Evolutionary conservation across 2,113 vertebrate genomes (phyloP).

Genomic region (Stegastes partitus): DNA sequence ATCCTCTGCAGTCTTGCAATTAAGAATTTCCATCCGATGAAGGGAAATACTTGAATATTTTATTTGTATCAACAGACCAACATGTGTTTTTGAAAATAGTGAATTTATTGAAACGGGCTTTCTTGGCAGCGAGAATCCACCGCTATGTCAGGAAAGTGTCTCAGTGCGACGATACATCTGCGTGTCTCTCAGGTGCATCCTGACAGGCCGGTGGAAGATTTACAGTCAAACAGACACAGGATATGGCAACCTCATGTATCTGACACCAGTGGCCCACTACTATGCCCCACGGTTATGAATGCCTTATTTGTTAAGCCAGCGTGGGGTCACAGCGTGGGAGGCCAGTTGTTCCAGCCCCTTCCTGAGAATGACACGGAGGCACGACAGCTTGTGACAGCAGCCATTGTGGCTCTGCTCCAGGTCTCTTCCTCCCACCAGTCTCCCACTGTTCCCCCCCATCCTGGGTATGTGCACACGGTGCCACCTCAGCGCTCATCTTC

Average conservation of each 20-base stretch:
- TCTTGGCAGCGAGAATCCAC: conserved; percentile 13
- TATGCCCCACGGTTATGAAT: conserved; percentile 57
- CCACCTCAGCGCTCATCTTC: conserved; percentile 65
- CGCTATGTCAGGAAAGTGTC: neutral
- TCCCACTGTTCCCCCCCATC: conserved; percentile 63
- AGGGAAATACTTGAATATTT: neutral
- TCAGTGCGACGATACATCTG: conserved; percentile 35
- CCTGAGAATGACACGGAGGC: conserved; percentile 70
- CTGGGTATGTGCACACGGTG: conserved; percentile 15
- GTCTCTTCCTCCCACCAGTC: conserved; percentile 72
- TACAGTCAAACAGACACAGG: conserved; percentile 65
- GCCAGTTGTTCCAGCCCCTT: conserved; percentile 76
- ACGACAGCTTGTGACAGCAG: conserved; percentile 75
- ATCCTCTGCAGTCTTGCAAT: neutral
- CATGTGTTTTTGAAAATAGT: conserved; percentile 3
- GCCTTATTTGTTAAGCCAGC: conserved; percentile 69
- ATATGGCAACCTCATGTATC: conserved; percentile 55
- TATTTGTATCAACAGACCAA: conserved; percentile 8
- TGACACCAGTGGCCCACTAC: conserved; percentile 56
- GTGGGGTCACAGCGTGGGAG: conserved; percentile 74
- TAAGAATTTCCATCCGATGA: conserved; percentile 1
- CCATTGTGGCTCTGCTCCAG: conserved; percentile 77
- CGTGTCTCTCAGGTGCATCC: conserved; percentile 68
- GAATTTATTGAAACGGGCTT: conserved; percentile 4
- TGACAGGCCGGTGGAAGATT: conserved; percentile 64